Evolutionary conservation across 1,140 invertebrate genomes (phyloP).

Genomic region (Drosophila virilis): DNA sequence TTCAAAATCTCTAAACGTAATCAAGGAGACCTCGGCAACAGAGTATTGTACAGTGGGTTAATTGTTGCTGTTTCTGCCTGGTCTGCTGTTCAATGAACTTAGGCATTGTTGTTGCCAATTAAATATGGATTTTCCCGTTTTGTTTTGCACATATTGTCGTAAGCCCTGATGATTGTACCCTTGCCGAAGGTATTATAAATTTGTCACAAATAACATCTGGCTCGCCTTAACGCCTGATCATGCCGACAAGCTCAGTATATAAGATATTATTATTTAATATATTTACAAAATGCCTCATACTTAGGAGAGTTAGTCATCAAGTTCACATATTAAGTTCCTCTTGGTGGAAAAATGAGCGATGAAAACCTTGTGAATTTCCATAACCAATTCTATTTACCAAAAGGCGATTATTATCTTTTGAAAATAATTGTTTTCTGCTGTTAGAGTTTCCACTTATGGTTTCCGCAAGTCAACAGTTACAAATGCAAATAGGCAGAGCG

Average conservation of each 20-base stretch:
- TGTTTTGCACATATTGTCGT: constrained; percentile 53
- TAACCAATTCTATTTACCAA: not conserved
- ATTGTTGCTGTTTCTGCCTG: constrained; percentile 11
- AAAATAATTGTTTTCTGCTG: constrained; percentile 2
- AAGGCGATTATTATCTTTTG: not conserved
- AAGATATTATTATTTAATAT: too few relatives aligned
- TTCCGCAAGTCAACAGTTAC: constrained; percentile 34
- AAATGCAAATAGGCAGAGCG: constrained; percentile 51
- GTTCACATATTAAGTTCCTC: not conserved
- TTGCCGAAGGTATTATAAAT: not conserved
- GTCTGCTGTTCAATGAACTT: constrained; percentile 69
- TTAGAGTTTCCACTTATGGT: constrained; percentile 15
- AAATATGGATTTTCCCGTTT: constrained; percentile 65
- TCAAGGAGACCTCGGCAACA: not conserved
- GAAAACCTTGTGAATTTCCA: not conserved
- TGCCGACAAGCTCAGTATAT: too few relatives aligned
- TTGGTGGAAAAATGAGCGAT: constrained; percentile 28
- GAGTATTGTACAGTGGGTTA: not conserved
- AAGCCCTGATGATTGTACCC: constrained; percentile 36
- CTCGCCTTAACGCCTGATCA: not conserved
- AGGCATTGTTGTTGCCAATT: constrained; percentile 68
- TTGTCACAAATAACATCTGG: not conserved
- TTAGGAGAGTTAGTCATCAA: not conserved
- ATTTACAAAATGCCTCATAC: not conserved
- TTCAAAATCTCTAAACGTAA: too few relatives aligned